Evolutionary conservation across 1,140 invertebrate genomes (phyloP), one percentile per base, ranked within the genome.

Genomic region (Panagrolaimus sp.): DNA sequence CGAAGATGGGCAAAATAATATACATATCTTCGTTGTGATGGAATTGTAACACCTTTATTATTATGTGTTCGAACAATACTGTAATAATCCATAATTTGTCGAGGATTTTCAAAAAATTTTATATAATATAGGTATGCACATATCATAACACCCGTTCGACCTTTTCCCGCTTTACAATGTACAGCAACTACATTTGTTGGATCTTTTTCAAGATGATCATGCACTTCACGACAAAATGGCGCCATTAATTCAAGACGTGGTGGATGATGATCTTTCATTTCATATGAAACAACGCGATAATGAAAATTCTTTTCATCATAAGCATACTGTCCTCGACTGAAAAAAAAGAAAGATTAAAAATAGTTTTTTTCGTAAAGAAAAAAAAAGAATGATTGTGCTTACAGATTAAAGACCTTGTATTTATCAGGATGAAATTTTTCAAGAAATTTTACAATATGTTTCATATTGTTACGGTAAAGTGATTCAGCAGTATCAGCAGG

Each of bases 1-100:
- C 77, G 70, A 9, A 83, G 65, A 69, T 88, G 88, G 80, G 89
- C 90, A 87, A 95, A 98, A 87, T 98, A 98, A 83, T 90, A 88
- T 72, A 98, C 93, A 86, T 97, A 98, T 76, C 93, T 88, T 71
- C 91, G 87, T 85, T 99, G 96, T 77, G 92, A 96, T 78, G 95
- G 96, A 85, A 98, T 99, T 68, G 96, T 99, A 47, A 99, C 96
- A 70, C 93, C 92, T 48, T 82, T 81, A 46, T 82, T 82, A 70
- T 82, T 82, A n/a, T 70, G 74, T 14, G 80, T 82, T 1, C 80
- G 74, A 9, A 82, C 69, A 57, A 81, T 81, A 38, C 69, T 78
- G 73, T 81, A 81, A 63, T 81, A 82, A 48, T 89, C 89, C 44
- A 99, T 87, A 63, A 93, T 93, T 68, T 92, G 90, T 68, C 89